phyloP scores from a whole-genome alignment of 2,113 vertebrate species.

The Oenanthe oenanthe region DNA sequence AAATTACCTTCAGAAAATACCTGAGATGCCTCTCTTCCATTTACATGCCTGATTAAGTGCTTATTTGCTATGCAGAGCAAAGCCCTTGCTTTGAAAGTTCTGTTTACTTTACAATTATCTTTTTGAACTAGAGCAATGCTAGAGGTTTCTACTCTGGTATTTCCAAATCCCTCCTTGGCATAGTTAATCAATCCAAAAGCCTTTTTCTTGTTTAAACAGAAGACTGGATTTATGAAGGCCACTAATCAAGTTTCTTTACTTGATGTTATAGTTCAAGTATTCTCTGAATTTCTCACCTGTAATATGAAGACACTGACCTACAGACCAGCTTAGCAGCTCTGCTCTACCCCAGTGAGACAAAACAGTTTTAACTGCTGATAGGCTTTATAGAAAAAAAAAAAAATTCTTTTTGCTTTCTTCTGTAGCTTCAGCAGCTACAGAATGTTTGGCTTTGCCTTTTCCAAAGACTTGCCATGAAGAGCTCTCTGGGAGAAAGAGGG shows the following conservation, averaged over 20 bases:
- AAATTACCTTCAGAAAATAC: conserved; percentile 61
- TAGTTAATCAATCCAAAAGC: background rate
- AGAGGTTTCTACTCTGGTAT: conserved; percentile 35
- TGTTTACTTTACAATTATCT: conserved; percentile 58
- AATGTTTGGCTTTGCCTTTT: background rate
- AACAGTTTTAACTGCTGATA: background rate
- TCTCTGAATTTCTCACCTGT: conserved; percentile 1
- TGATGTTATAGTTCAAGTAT: background rate
- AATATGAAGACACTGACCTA: background rate
- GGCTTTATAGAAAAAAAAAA: background rate
- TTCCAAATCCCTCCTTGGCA: conserved; percentile 41
- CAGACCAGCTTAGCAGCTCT: background rate
- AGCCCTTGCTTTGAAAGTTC: conserved; percentile 46
- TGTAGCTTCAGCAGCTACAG: background rate
- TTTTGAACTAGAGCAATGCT: conserved; percentile 31
- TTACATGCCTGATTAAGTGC: conserved; percentile 52
- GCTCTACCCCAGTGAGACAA: background rate
- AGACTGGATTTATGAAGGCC: conserved; percentile 6
- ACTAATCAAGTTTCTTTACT: conserved; percentile 14
- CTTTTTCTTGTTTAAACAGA: conserved; percentile 21
- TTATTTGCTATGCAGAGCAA: conserved; percentile 53
- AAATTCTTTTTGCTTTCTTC: background rate
- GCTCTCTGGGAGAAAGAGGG: background rate
- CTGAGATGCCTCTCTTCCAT: conserved; percentile 52
- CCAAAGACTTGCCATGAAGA: background rate